These are phyloP conservation scores for Macrobrachium nipponense DNA, from an alignment of 1,140 invertebrate genomes.

Conservation along the genomic window DNA sequence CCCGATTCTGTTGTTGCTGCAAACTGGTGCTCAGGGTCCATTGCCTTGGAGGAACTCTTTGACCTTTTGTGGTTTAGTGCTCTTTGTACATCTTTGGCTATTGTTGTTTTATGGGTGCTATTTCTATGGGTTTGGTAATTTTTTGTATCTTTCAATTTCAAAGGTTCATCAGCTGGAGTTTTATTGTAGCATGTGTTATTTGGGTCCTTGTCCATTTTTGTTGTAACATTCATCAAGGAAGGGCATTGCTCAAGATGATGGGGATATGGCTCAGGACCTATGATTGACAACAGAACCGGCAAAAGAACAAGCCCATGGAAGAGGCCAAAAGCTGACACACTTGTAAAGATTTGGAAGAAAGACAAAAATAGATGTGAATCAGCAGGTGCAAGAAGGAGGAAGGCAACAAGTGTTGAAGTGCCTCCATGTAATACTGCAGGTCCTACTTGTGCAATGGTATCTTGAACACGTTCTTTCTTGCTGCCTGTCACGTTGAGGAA, in stretches of 20 bases:
- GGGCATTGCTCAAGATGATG: neutral
- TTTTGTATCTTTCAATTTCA: no score
- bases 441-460: conserved; percentile 79
- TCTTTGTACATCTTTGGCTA: no score
- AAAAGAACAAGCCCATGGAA: conserved; percentile 81
- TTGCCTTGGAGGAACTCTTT: no score
- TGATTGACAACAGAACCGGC: conserved; percentile 79
- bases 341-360: conserved; percentile 84
- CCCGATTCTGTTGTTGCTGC: no score
- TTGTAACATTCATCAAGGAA: neutral
- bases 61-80: no score
- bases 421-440: conserved; percentile 84
- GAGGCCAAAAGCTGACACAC: conserved; percentile 81
- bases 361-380: conserved; percentile 81
- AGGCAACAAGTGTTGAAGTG: conserved; percentile 81
- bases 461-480: conserved; percentile 72
- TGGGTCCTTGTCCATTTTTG: no score
- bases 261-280: conserved; percentile 75
- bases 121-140: no score
- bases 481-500: conserved; percentile 67
- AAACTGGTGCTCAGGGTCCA: no score
- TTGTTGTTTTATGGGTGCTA: no score
- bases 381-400: conserved; percentile 79
- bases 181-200: no score
- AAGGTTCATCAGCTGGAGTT: no score